These are phyloP conservation scores for Neoseiulus cucumeris DNA, from an alignment of 1,140 invertebrate genomes.

Conservation along the genomic window DNA sequence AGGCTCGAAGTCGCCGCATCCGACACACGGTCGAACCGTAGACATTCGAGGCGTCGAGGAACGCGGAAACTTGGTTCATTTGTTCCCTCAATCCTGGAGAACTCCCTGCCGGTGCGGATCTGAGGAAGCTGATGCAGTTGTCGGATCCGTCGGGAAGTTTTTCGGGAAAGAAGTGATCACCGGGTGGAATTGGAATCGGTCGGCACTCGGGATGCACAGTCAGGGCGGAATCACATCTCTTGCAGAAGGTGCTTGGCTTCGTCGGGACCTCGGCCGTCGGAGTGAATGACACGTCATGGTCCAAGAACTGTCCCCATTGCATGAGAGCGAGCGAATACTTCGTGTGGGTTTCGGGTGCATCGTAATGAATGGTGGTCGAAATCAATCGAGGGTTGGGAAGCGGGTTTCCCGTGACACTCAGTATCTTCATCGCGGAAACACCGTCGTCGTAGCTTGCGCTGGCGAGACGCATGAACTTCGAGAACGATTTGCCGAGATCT, in stretches of 20 bases:
- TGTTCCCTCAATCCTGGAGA: no score
- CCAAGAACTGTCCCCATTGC: slow-evolving; percentile 42
- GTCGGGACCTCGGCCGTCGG: no score
- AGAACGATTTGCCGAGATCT: slow-evolving; percentile 49
- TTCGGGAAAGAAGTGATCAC: slow-evolving; percentile 35
- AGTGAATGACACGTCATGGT: slow-evolving; percentile 44
- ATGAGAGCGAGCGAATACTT: no score
- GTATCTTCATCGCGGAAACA: slow-evolving; percentile 29
- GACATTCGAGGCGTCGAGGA: slow-evolving; percentile 58
- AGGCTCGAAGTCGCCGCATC: slow-evolving; percentile 42
- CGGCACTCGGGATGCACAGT: slow-evolving; percentile 54
- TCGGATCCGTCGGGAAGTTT: slow-evolving; percentile 55
- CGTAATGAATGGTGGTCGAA: slow-evolving; percentile 65
- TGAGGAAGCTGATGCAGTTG: slow-evolving; percentile 78
- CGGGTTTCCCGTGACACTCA: slow-evolving; percentile 45
- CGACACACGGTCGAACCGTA: slow-evolving; percentile 56
- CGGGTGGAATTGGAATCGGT: slow-evolving; percentile 35
- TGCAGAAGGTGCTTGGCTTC: no score
- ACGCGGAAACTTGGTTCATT: slow-evolving; percentile 81
- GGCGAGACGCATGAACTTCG: slow-evolving; percentile 60
- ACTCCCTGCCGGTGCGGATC: no score
- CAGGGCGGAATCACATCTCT: slow-evolving; percentile 42
- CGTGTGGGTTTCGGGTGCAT: no score
- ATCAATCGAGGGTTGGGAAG: slow-evolving; percentile 59
- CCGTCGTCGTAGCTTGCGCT: slow-evolving; percentile 75